These are phyloP conservation scores for Hemicentrotus pulcherrimus DNA, from an alignment of 35 echinoderm and acorn worm species.

Conservation along the genomic window DNA sequence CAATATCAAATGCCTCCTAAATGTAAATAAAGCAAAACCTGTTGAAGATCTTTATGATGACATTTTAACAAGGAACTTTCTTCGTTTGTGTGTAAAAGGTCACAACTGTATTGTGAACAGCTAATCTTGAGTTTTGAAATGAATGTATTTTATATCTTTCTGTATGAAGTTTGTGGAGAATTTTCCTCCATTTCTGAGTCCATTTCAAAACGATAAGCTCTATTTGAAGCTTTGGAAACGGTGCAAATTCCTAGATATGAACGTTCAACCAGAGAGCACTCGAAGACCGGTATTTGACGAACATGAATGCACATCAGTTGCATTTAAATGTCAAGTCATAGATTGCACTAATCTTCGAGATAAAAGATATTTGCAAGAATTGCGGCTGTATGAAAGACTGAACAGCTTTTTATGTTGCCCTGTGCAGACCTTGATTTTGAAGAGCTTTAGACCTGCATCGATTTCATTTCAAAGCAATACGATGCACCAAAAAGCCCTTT, in stretches of 20 bases:
- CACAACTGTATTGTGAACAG: too few species aligned
- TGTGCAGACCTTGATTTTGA: not conserved
- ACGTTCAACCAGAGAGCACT: not conserved
- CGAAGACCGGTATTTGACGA: not conserved
- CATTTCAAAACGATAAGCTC: too few species aligned
- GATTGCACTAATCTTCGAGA: not conserved
- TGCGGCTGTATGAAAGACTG: not conserved
- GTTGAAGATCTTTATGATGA: too few species aligned
- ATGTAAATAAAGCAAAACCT: too few species aligned
- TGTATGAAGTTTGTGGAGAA: too few species aligned
- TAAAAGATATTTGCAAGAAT: not conserved
- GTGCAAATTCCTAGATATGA: not conserved
- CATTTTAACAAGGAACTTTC: too few species aligned
- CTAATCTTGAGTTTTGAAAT: too few species aligned
- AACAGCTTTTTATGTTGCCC: slow-evolving; percentile 13
- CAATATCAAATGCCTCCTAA: too few species aligned
- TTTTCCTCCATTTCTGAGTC: too few species aligned
- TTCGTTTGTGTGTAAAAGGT: too few species aligned
- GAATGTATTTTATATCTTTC: too few species aligned
- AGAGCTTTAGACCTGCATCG: not conserved
- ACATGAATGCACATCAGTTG: not conserved
- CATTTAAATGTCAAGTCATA: not conserved
- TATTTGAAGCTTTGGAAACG: not conserved
- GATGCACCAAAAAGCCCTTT: not conserved
- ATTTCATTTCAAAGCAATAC: not conserved